Evolutionary conservation across 2,888 invertebrate genomes (phyloP), one percentile per base, ranked within the genome.

Genomic region (Lochmaea capreae): DNA sequence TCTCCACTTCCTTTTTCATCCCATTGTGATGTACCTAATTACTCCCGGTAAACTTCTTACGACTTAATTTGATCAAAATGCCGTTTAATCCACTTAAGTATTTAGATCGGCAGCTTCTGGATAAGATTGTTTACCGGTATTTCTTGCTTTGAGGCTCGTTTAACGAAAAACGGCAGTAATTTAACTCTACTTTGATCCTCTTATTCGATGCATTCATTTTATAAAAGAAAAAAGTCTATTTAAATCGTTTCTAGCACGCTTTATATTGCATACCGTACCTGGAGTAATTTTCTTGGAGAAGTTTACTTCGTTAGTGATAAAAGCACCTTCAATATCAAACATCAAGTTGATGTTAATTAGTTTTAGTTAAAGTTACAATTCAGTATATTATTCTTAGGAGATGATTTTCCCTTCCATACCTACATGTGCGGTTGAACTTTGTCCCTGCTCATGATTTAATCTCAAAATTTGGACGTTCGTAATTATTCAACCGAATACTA

Each of bases 31-130:
- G 62, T 16, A 62, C 16, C 14, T 61, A 61, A 72, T 72, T 62
- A 33, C 49, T 71, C 71, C 54, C 62, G 26, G 62, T 63, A 58
- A 72, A 72, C 46, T 72, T 67, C 67, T 57, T 26, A 61, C 65
- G 67, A 72, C 72, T 65, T 65, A 73, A 73, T 73, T 68, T 68
- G 65, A 39, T 67, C 39, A 68, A 73, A 68, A 49, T 68, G 46
- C 65, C 58, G 68, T 68, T 68, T 73, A 73, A 73, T 68, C 66
- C 65, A 49, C 58, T 68, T 72, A 49, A 33, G 63, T 49, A 72
- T 65, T 68, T 73, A 57, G 52, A 58, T 73, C 59, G 68, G 68
- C 43, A 72, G 73, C 65, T 73, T 69, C 14, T 22, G 39, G 58
- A 73, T 68, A 42, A 73, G 46, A 73, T 65, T 69, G 68, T 68